A percentile compares a stretch with the other conserved stretches of the same genome.
phyloP scores from a whole-genome alignment of 1,140 invertebrate species.

The Diplogasteroides magnus region DNA sequence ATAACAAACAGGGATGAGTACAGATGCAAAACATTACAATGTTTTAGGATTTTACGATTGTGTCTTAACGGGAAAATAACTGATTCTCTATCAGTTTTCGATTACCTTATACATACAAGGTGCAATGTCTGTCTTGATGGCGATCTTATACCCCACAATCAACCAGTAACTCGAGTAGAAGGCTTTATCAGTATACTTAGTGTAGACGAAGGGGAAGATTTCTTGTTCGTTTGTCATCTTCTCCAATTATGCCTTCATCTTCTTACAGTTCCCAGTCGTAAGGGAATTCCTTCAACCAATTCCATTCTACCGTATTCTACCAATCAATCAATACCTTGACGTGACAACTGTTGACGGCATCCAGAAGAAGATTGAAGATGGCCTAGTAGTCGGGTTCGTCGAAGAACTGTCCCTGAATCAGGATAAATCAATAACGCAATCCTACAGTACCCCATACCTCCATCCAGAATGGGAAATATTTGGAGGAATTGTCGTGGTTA shows the following conservation, averaged over 20 bases:
- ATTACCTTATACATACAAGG: too few relatives aligned
- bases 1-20: too few relatives aligned
- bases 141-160: too few relatives aligned
- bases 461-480: constrained; percentile 36
- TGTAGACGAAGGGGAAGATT: too few relatives aligned
- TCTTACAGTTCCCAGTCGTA: constrained; percentile 39
- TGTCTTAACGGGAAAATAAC: too few relatives aligned
- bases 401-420: constrained; percentile 35
- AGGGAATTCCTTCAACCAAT: constrained; percentile 34
- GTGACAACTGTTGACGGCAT: constrained; percentile 29
- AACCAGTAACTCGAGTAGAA: too few relatives aligned
- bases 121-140: too few relatives aligned
- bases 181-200: too few relatives aligned
- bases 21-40: too few relatives aligned
- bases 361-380: constrained; percentile 36
- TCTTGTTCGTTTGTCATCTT: background rate
- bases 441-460: background rate
- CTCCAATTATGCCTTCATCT: too few relatives aligned
- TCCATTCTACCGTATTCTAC: background rate
- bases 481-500: constrained; percentile 42
- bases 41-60: too few relatives aligned
- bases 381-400: constrained; percentile 37
- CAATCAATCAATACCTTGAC: constrained; percentile 14
- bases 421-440: background rate
- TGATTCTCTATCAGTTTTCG: too few relatives aligned